These are phyloP conservation scores for Chlorodrepanis virens DNA, from an alignment of 2,113 vertebrate species.

Conservation along the genomic window DNA sequence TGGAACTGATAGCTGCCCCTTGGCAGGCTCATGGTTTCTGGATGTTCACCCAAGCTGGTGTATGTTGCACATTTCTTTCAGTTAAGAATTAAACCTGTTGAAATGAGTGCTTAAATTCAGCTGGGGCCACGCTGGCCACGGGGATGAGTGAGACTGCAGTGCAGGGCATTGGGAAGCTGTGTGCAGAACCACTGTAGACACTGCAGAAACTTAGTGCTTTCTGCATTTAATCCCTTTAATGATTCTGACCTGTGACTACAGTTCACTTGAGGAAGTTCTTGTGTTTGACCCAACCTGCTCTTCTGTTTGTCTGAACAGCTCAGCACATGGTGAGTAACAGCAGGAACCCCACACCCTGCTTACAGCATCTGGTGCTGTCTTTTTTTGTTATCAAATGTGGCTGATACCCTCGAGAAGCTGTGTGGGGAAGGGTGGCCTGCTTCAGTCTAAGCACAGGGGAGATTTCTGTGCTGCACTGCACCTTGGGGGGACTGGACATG, in stretches of 20 bases:
- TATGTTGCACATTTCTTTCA: neutral
- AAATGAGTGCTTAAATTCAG: neutral
- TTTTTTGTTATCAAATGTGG: neutral
- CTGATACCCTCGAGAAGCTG: neutral
- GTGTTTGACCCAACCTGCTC: slow-evolving; percentile 32
- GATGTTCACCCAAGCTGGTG: neutral
- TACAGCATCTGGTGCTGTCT: neutral
- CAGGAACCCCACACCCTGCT: slow-evolving; percentile 29
- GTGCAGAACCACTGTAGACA: neutral
- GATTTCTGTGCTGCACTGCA: neutral
- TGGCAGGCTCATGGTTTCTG: neutral
- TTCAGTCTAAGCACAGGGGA: neutral
- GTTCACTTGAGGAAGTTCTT: slow-evolving; percentile 29
- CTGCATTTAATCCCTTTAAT: neutral
- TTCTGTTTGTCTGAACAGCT: slow-evolving; percentile 37
- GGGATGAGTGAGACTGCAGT: fast-evolving
- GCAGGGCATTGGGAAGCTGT: neutral
- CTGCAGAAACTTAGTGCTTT: neutral
- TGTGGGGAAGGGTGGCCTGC: neutral
- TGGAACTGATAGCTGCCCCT: neutral
- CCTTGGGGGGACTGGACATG: fast-evolving
- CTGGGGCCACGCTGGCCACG: fast-evolving
- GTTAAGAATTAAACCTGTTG: neutral
- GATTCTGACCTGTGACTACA: neutral
- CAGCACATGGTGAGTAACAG: slow-evolving; percentile 6